These are phyloP conservation scores for Sparus aurata DNA, from an alignment of 2,797 vertebrate genomes.

Conservation along the genomic window DNA sequence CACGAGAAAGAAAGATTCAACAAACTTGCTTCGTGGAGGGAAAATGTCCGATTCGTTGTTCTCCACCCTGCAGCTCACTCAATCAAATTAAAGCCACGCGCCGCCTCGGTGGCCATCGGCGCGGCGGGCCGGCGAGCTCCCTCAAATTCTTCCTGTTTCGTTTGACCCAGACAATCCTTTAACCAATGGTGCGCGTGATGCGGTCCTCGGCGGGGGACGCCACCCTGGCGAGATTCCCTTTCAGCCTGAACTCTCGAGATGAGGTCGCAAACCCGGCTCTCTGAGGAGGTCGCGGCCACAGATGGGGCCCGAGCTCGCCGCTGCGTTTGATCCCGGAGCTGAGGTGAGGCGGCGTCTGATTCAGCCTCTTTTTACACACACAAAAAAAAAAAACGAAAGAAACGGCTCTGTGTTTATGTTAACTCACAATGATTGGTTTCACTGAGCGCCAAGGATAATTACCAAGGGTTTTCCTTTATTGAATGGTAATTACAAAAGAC, in stretches of 20 bases:
- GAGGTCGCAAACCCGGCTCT: conserved; percentile 47
- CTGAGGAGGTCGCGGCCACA: conserved; percentile 56
- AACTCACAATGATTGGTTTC: conserved; percentile 74
- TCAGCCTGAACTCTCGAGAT: conserved; percentile 58
- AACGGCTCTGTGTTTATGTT: conserved; percentile 70
- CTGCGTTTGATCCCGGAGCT: conserved; percentile 53
- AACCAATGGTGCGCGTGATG: conserved; percentile 65
- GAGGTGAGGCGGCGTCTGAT: conserved; percentile 38
- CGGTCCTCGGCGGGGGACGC: conserved; percentile 28
- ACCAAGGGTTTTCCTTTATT: conserved; percentile 78
- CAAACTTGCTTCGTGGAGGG: conserved; percentile 39
- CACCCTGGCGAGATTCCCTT: conserved; percentile 38
- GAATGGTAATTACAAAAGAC: conserved; percentile 82
- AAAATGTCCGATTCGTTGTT: conserved; percentile 41
- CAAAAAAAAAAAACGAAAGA: conserved; percentile 20
- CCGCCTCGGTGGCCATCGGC: conserved; percentile 13
- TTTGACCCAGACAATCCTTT: conserved; percentile 51
- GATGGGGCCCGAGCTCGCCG: conserved; percentile 49
- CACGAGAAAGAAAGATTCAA: conserved; percentile 31
- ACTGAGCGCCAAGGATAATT: conserved; percentile 71
- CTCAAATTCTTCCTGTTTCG: conserved; percentile 27
- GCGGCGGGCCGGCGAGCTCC: neutral
- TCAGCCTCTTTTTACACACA: conserved; percentile 14
- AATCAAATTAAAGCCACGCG: conserved; percentile 56
- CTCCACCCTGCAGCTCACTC: conserved; percentile 31